A percentile compares a stretch with the other conserved stretches of the same genome.
phyloP scores from a whole-genome alignment of 2,797 vertebrate species.

The Anolis apletophallus region DNA sequence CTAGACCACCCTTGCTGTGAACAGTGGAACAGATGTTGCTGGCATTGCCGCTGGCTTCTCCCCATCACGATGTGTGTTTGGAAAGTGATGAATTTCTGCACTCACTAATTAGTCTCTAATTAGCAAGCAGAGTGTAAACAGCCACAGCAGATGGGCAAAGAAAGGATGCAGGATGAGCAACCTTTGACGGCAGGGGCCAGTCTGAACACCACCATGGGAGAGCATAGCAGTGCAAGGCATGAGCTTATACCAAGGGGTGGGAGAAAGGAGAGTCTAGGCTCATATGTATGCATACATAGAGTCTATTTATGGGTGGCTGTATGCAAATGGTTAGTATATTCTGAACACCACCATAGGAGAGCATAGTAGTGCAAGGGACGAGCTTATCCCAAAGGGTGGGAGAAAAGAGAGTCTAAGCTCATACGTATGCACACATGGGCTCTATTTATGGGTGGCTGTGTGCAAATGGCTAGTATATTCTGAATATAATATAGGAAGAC shows the following conservation, averaged over 20 bases:
- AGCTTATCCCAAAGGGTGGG: not conserved
- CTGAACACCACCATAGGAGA: not conserved
- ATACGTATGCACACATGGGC: not conserved
- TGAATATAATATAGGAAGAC: too few relatives aligned
- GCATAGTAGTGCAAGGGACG: not conserved
- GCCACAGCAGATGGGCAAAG: constrained; percentile 89
- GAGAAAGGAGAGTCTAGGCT: not conserved
- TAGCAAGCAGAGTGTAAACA: constrained; percentile 92
- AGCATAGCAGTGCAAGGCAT: not conserved
- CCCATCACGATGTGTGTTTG: constrained; percentile 70
- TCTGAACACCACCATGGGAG: not conserved
- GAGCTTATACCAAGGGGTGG: not conserved
- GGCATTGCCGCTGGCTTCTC: constrained; percentile 36
- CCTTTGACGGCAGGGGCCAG: not conserved
- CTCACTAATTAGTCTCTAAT: constrained; percentile 93
- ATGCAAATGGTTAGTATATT: not conserved
- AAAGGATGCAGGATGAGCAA: constrained; percentile 82
- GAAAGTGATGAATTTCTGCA: constrained; percentile 83
- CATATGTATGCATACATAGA: not conserved
- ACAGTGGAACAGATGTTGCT: constrained; percentile 75
- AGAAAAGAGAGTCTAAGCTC: not conserved
- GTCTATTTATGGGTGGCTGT: not conserved
- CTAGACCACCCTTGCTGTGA: not conserved
- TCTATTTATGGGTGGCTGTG: not conserved
- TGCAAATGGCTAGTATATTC: not conserved